Percentiles rank a stretch among this genome's conserved stretches.
These are phyloP conservation scores for Dicycla oo DNA, from an alignment of 2,888 invertebrate genomes.

Conservation along the genomic window DNA sequence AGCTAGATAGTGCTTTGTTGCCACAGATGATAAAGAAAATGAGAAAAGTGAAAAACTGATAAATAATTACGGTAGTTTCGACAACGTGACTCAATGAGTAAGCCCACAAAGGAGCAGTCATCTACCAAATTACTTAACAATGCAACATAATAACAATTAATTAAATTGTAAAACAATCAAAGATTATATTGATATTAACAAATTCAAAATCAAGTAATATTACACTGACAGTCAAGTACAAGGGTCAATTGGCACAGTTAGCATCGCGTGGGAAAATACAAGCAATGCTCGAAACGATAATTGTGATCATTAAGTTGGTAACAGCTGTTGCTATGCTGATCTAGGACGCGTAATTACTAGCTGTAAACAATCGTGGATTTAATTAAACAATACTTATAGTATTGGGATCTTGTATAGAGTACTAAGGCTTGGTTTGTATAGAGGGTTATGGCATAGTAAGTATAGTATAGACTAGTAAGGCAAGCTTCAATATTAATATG, in stretches of 20 bases:
- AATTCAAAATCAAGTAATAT: conserved; percentile 53
- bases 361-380: conserved; percentile 51
- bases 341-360: conserved; percentile 48
- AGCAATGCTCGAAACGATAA: conserved; percentile 56
- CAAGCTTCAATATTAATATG: background rate
- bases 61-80: background rate
- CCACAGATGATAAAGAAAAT: background rate
- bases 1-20: accelerated
- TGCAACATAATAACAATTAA: background rate
- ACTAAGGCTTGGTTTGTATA: conserved; percentile 4
- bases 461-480: background rate
- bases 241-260: conserved; percentile 58
- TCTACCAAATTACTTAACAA: background rate
- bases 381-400: conserved; percentile 50
- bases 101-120: background rate
- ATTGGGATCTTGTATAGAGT: conserved; percentile 23
- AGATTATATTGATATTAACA: conserved; percentile 35
- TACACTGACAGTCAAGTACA: conserved; percentile 45
- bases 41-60: no score
- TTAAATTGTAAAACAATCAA: conserved; percentile 20
- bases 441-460: no score
- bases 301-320: conserved; percentile 55
- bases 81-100: background rate
- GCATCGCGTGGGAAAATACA: conserved; percentile 57
- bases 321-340: conserved; percentile 59